Conservation (phyloP, 2,797 vertebrate genomes). For the Pyrrhura leucotis region DNA sequence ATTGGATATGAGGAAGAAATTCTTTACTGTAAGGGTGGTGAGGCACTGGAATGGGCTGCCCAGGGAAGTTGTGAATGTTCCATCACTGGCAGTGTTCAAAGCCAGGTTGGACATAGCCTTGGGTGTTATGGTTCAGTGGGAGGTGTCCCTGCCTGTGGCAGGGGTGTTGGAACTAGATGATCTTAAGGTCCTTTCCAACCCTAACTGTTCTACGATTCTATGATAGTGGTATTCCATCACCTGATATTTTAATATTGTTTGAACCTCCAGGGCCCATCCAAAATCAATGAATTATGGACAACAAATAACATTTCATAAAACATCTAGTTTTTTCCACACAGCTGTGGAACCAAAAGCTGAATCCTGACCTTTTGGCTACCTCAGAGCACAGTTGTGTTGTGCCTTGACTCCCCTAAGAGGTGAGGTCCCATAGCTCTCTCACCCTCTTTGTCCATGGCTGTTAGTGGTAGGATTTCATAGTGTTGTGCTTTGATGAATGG, state of each 20-base stretch:
- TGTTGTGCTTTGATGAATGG: not conserved
- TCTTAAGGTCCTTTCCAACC: too few relatives aligned
- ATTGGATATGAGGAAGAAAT: too few relatives aligned
- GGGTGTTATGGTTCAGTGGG: too few relatives aligned
- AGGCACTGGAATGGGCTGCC: too few relatives aligned
- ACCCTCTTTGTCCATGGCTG: not conserved
- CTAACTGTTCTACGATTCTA: too few relatives aligned
- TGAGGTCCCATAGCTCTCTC: not conserved
- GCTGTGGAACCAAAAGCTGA: not conserved
- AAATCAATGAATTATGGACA: not conserved
- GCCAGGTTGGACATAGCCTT: too few relatives aligned
- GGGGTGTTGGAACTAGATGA: too few relatives aligned
- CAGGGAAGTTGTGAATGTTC: too few relatives aligned
- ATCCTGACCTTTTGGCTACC: not conserved
- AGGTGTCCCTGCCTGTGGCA: too few relatives aligned
- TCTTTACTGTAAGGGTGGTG: too few relatives aligned
- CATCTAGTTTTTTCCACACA: not conserved
- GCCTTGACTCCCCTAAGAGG: not conserved
- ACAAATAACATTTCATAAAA: not conserved
- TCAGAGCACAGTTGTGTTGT: not conserved
- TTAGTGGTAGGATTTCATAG: not conserved
- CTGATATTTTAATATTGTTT: not conserved
- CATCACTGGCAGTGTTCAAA: too few relatives aligned
- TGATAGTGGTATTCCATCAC: not conserved
- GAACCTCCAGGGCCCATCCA: not conserved